Conservation (phyloP, 2,888 invertebrate species). For the Homarus gammarus region DNA sequence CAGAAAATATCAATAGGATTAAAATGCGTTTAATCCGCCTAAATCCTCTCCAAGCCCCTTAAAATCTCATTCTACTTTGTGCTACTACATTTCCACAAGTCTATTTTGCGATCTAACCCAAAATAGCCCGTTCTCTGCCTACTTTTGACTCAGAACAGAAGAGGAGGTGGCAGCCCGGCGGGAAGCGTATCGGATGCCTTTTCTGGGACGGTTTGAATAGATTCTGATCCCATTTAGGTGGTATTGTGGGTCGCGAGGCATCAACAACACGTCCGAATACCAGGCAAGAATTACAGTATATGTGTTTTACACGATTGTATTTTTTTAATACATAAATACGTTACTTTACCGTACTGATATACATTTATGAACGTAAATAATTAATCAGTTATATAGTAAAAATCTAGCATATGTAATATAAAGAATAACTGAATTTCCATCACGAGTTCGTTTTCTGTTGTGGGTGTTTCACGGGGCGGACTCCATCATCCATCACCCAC, state of each 20-base stretch:
- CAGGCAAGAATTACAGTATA: not conserved
- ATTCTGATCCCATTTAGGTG: not conserved
- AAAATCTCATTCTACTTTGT: conserved; percentile 16
- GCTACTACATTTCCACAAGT: conserved; percentile 19
- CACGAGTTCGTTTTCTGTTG: not conserved
- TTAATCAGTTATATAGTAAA: no score
- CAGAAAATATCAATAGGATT: not conserved
- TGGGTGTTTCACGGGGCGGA: not conserved
- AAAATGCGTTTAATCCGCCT: conserved; percentile 10
- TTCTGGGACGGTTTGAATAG: not conserved
- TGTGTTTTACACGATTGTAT: no score
- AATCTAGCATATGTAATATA: no score
- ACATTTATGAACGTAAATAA: no score
- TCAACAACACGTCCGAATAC: not conserved
- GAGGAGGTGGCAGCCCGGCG: not conserved
- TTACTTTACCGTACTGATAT: no score
- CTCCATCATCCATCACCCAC: conserved; percentile 3
- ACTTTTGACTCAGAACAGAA: not conserved
- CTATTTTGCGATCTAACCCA: conserved; percentile 15
- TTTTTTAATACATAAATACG: no score
- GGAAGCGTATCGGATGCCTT: not conserved
- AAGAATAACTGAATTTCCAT: not conserved
- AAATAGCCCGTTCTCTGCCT: conserved; percentile 5
- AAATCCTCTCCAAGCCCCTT: conserved; percentile 19
- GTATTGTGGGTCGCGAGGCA: not conserved